Percentiles rank a stretch among this genome's conserved stretches.
These are phyloP conservation scores for Hapalemur alaotrensis DNA, from an alignment of 2,797 vertebrate genomes.

Conservation along the genomic window DNA sequence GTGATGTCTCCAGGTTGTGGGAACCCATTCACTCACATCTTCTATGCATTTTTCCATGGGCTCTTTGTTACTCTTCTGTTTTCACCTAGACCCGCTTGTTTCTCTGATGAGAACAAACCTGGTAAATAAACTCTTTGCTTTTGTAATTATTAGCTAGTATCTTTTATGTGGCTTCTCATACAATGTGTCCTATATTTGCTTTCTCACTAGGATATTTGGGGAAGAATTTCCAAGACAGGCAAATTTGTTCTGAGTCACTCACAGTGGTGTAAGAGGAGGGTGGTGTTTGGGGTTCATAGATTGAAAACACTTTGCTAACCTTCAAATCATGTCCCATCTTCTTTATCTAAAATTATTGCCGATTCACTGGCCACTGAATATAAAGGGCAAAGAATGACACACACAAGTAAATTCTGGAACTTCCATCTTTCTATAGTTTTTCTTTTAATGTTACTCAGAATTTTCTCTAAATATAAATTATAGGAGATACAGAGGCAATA, in stretches of 20 bases:
- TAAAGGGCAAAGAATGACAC: background rate
- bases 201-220: background rate
- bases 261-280: accelerated
- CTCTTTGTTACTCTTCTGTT: background rate
- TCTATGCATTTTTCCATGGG: background rate
- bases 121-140: background rate
- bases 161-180: background rate
- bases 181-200: conserved; percentile 14
- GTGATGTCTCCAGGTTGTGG: background rate
- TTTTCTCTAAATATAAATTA: background rate
- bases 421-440: background rate
- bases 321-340: background rate
- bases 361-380: background rate
- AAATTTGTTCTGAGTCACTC: background rate
- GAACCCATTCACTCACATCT: background rate
- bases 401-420: background rate
- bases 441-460: background rate
- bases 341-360: conserved; percentile 7
- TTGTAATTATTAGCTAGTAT: background rate
- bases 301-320: background rate
- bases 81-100: background rate
- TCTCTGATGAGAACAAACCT: background rate
- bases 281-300: background rate
- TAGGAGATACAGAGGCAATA: background rate
- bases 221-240: conserved; percentile 7